Conservation (phyloP, 1,140 invertebrate species). For the Rhagoletis zephyria region DNA sequence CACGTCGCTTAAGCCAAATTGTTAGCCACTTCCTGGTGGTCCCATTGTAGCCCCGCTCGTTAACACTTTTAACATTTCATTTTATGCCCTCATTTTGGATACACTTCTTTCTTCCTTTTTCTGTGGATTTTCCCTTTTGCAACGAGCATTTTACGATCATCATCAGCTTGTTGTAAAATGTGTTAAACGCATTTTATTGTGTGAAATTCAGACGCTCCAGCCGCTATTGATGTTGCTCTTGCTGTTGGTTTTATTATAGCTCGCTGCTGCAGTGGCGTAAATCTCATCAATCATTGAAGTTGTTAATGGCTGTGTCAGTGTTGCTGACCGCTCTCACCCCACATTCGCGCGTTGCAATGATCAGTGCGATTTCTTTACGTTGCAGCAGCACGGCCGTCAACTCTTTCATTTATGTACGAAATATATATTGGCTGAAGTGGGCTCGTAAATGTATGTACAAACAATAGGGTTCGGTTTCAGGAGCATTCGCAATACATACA, state of each 20-base stretch:
- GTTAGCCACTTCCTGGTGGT: slow-evolving; percentile 19
- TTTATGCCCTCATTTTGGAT: slow-evolving; percentile 5
- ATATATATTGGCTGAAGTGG: too few species aligned
- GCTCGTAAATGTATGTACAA: too few species aligned
- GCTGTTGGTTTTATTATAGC: neutral
- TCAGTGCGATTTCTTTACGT: neutral
- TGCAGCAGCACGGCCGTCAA: neutral
- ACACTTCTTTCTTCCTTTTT: neutral
- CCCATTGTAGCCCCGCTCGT: slow-evolving; percentile 34
- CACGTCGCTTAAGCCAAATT: neutral
- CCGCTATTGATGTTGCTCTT: neutral
- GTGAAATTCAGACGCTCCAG: neutral
- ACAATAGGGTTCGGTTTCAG: too few species aligned
- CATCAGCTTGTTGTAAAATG: slow-evolving; percentile 34
- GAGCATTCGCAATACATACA: neutral
- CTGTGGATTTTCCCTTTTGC: neutral
- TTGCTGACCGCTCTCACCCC: neutral
- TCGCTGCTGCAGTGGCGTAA: slow-evolving; percentile 13
- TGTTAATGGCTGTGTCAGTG: slow-evolving; percentile 15
- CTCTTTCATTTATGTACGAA: neutral
- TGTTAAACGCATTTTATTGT: slow-evolving; percentile 51
- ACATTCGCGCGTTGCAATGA: neutral
- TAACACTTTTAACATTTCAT: slow-evolving; percentile 22
- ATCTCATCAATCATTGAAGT: slow-evolving; percentile 48
- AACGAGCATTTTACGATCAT: slow-evolving; percentile 11